phyloP scores from a whole-genome alignment of 2,113 vertebrate genomes.

The Oryzias woworae region DNA sequence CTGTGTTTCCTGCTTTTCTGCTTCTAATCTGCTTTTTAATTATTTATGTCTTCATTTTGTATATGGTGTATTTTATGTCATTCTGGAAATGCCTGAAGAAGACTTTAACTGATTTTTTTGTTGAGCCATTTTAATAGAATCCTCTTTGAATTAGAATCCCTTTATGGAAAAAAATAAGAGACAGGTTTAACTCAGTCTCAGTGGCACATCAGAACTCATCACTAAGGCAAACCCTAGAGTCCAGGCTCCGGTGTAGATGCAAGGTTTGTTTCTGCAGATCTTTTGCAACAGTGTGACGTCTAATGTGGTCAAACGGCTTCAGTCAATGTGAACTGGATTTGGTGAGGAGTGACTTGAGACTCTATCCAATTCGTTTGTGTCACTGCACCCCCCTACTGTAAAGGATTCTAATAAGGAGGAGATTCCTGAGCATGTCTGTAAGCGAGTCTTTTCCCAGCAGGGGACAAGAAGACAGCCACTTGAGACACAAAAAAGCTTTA shows the following conservation, averaged over 20 bases:
- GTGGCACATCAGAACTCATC: constrained; percentile 69
- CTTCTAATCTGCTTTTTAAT: too few relatives aligned
- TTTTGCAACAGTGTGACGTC: constrained; percentile 46
- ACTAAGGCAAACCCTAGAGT: constrained; percentile 70
- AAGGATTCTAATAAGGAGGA: constrained; percentile 43
- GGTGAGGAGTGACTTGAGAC: constrained; percentile 51
- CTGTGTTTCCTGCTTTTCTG: too few relatives aligned
- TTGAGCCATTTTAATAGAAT: too few relatives aligned
- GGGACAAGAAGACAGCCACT: constrained; percentile 11
- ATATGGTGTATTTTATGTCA: too few relatives aligned
- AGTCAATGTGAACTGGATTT: constrained; percentile 29
- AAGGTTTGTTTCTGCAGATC: constrained; percentile 57
- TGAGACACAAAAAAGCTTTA: not conserved
- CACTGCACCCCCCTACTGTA: constrained; percentile 35
- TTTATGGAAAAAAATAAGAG: not conserved
- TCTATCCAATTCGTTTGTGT: constrained; percentile 44
- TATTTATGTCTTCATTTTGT: too few relatives aligned
- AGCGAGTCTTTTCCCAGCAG: constrained; percentile 13
- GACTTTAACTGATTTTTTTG: too few relatives aligned
- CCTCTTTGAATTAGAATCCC: too few relatives aligned
- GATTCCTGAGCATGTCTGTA: constrained; percentile 54
- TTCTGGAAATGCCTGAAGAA: too few relatives aligned
- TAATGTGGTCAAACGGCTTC: constrained; percentile 11
- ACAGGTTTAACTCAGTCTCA: constrained; percentile 40
- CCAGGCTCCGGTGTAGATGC: constrained; percentile 44